Evolutionary conservation across 2,888 invertebrate genomes (phyloP), one percentile per base, ranked within the genome.

Genomic region (Phalera bucephala): DNA sequence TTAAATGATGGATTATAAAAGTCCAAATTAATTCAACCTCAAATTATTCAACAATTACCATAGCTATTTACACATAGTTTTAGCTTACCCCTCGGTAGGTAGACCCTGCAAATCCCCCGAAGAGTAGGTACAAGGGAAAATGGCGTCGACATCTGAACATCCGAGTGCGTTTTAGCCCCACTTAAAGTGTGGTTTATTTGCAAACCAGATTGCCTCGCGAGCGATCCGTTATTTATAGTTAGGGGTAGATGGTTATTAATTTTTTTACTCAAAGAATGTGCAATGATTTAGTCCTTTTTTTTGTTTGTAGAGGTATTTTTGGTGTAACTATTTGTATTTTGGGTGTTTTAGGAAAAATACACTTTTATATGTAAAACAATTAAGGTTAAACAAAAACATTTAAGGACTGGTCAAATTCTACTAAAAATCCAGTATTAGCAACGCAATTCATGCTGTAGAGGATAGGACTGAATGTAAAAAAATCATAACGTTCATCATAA

Each of bases 161-260:
- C 72, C 70, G 67, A 65, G 61, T 66, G 64, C 67, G 69, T 68
- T 75, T 73, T 69, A 71, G 62, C 68, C 73, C 72, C 72, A 72
- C 71, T 77, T 78, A 75, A 49, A 67, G 46, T 45, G 66, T 49
- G 69, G 72, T 72, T 71, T 80, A 74, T 77, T 75, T 75, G 74
- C 73, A 69, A 74, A 62, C 64, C 71, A 72, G 67, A 73, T 72
- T 71, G 69, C 68, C 45, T 46, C 34, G 50, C 50, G 54, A 41
- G 52, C 40, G 45, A 41, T 63, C 56, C 62, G 60, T 74, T 72
- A 79, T 76, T 78, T 73, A 76, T 76, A 66, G 73, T 70, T 56
- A 45, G 57, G 71, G 71, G 56, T 52, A 49, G 40, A 40, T 40
- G 49, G 49, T 61, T 71, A 71, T 73, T 72, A 71, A 61, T 58